phyloP scores from a whole-genome alignment of 1,140 invertebrate species.

The Drosophila yakuba region DNA sequence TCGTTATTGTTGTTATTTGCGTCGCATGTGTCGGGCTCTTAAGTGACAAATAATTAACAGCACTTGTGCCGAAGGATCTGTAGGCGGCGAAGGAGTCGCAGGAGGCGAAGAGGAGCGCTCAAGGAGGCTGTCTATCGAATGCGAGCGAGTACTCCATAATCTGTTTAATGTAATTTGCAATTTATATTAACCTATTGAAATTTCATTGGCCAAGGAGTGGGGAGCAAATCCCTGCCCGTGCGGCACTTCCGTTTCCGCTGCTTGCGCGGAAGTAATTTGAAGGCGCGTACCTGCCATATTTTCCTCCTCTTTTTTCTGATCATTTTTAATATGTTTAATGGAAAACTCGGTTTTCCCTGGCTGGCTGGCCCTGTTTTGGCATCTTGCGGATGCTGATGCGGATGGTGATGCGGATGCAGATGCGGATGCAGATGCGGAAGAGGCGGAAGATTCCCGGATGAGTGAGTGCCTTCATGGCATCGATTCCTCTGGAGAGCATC shows the following conservation, averaged over 20 bases:
- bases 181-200: slow-evolving; percentile 81
- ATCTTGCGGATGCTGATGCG: slow-evolving; percentile 21
- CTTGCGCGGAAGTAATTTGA: slow-evolving; percentile 58
- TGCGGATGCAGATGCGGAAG: slow-evolving; percentile 17
- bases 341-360: slow-evolving; percentile 31
- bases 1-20: slow-evolving; percentile 29
- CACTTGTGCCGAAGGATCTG: slow-evolving; percentile 63
- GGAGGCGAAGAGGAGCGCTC: background rate
- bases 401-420: slow-evolving; percentile 22
- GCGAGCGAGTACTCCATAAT: slow-evolving; percentile 50
- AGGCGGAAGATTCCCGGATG: slow-evolving; percentile 9
- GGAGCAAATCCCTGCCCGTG: background rate
- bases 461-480: slow-evolving; percentile 54
- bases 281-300: slow-evolving; percentile 27
- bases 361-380: slow-evolving; percentile 1
- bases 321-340: slow-evolving; percentile 62
- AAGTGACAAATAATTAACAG: slow-evolving; percentile 81
- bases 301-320: slow-evolving; percentile 16
- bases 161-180: slow-evolving; percentile 83
- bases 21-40: slow-evolving; percentile 71
- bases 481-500: slow-evolving; percentile 61
- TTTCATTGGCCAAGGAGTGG: slow-evolving; percentile 47
- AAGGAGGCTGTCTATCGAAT: slow-evolving; percentile 12
- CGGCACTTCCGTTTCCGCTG: slow-evolving; percentile 48
- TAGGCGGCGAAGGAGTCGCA: background rate